phyloP scores from a whole-genome alignment of 2,888 invertebrate genomes.

The Eupithecia subumbrata region DNA sequence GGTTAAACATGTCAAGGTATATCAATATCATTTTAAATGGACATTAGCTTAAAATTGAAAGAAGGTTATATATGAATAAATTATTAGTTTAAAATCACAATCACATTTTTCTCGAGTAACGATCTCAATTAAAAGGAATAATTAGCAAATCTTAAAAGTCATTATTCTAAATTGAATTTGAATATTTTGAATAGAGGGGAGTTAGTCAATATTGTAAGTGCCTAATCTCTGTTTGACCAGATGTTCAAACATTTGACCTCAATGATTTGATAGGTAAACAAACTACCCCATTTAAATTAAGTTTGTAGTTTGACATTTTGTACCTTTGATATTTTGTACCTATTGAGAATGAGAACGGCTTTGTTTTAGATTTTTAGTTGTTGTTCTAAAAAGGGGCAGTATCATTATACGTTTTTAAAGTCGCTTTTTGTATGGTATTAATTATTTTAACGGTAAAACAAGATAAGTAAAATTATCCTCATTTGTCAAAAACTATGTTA shows the following conservation, averaged over 20 bases:
- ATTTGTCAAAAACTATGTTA: background rate
- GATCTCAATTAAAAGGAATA: background rate
- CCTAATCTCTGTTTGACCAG: slow-evolving; percentile 43
- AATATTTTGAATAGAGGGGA: slow-evolving; percentile 31
- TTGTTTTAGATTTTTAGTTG: background rate
- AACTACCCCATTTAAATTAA: slow-evolving; percentile 23
- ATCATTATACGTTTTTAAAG: background rate
- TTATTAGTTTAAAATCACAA: no score
- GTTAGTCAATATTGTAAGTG: slow-evolving; percentile 33
- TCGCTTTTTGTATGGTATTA: background rate
- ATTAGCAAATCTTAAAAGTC: slow-evolving; percentile 2
- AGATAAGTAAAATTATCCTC: background rate
- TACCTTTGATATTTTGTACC: background rate
- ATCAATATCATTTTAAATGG: background rate
- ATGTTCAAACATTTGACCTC: slow-evolving; percentile 40
- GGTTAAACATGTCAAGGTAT: background rate
- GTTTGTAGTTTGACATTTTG: slow-evolving; percentile 12
- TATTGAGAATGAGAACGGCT: background rate
- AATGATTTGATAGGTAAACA: slow-evolving; percentile 35
- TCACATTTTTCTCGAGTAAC: background rate
- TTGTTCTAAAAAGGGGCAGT: background rate
- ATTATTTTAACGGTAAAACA: background rate
- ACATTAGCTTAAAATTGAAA: background rate
- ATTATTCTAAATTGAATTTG: slow-evolving; percentile 22
- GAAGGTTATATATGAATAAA: background rate